Base-by-base conservation (phyloP, 2,113 vertebrate genomes). In the Hypocryptadius cinnamomeus region DNA sequence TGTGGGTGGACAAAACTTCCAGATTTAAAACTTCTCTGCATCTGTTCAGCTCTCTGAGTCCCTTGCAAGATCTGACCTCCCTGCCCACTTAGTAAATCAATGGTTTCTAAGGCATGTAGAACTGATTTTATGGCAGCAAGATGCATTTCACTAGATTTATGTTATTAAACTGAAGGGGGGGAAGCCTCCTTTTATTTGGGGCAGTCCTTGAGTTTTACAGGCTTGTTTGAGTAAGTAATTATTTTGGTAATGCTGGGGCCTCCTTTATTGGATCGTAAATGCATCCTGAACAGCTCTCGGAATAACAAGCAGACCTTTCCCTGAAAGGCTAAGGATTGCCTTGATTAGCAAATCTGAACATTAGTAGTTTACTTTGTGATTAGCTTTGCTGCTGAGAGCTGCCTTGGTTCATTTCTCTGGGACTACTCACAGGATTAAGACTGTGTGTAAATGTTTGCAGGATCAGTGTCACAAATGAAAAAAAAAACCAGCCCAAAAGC, bases 161-260 rank as follows among this genome's bases (percentile, higher is more conserved):
- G 96, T 97, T 97, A 97, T 97, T 97, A 96, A 96, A 96, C 91
- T 91, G 86, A 93, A 96, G 54, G 11, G 35, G 73, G 94, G 94
- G 95, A 85, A 88, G 72, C 92, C 82, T 91, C 76, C 86, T 96
- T 97, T 95, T 95, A 96, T 96, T 97, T 94, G 93, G 95, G 95
- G 95, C 87, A 92, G 85, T 93, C 59, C 87, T 96, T 96, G 88
- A 94, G 95, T 97, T 98, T 98, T 97, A 97, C 87, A 94, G 94
- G 96, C 95, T 97, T 96, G 95, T 96, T 98, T 97, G 94, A 97
- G 96, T 97, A 97, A 98, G 97, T 97, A 97, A 97, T 97, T 98
- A 98, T 97, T 94, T 96, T 94, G 95, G 97, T 94, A 96, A 97
- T 96, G 93, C 94, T 91, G 73, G 92, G 95, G 90, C 97, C 97